Evolutionary conservation across 2,113 vertebrate genomes (phyloP), one percentile per base, ranked within the genome.

Genomic region (Chaenogobius annularis): DNA sequence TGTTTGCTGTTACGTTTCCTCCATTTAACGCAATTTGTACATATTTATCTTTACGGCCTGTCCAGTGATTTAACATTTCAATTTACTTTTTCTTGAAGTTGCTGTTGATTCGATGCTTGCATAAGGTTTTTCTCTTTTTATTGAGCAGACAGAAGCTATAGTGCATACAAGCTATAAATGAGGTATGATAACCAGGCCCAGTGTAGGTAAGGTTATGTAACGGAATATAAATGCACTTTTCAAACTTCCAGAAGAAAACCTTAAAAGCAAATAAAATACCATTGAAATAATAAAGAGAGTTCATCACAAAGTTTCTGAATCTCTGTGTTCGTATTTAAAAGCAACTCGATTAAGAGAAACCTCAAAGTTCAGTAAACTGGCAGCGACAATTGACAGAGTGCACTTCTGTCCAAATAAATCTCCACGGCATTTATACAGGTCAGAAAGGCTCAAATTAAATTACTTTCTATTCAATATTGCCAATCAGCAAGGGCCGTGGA

Each of bases 391-490:
- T 58, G 55, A 58, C 22, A 58, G 55, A 43, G 17, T 40, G 61
- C 61, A 63, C 61, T n/a, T 19, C 15, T 63, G 35, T n/a, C 61
- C 61, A 63, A 63, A 63, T 63, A 43, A 43, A 63, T n/a, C 31
- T 35, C 61, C 6, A 10, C 8, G 17, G 61, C 61, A 76, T 66
- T 74, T 48, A 48, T 10, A 75, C 23, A 23, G 76, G 80, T 76
- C 52, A 75, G 14, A 63, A 48, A 55, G 73, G 69, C 68, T 73
- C 71, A 48, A 77, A 73, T 63, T 68, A 68, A 71, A 83, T 78
- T 76, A 58, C 47, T 75, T 70, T 63, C 71, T 73, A 65, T 86
- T 26, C 80, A 23, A 73, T 63, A 46, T 37, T 43, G 48, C 17
- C 58, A 69, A 80, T 85, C 65, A 73, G 35, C 26, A 5, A 0